These are phyloP conservation scores for Ptychobarbus kaznakovi DNA, from an alignment of 2,797 vertebrate genomes.

Conservation along the genomic window DNA sequence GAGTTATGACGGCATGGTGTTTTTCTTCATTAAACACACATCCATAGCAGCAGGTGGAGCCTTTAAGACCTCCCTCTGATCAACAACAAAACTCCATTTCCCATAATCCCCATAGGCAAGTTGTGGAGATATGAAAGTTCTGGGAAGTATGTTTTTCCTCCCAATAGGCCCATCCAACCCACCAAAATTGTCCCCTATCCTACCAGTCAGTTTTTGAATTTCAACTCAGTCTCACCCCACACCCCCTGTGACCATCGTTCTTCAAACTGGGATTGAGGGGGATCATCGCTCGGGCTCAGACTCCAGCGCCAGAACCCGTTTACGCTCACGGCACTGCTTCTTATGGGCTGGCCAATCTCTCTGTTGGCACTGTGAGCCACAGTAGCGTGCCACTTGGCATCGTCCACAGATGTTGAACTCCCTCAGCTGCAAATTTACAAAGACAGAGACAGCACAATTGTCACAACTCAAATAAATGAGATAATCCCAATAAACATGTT, in stretches of 20 bases:
- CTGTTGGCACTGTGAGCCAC: slow-evolving; percentile 98
- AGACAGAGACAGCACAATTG: neutral
- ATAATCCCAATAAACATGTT: neutral
- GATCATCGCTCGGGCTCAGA: slow-evolving; percentile 95
- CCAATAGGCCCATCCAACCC: slow-evolving; percentile 61
- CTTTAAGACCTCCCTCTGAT: slow-evolving; percentile 70
- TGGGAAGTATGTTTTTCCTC: slow-evolving; percentile 73
- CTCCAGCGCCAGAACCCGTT: slow-evolving; percentile 89
- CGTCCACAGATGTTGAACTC: slow-evolving; percentile 99
- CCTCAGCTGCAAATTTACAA: slow-evolving; percentile 78
- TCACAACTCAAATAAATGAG: neutral
- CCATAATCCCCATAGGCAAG: slow-evolving; percentile 70
- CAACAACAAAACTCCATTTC: slow-evolving; percentile 59
- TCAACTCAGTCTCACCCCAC: slow-evolving; percentile 62
- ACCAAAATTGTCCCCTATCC: slow-evolving; percentile 70
- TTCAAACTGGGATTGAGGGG: slow-evolving; percentile 44
- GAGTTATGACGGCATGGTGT: slow-evolving; percentile 64
- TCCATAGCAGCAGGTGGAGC: slow-evolving; percentile 84
- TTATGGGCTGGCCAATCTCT: slow-evolving; percentile 99
- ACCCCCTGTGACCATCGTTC: slow-evolving; percentile 58
- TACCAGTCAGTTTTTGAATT: slow-evolving; percentile 66
- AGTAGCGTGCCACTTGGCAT: slow-evolving; percentile 97
- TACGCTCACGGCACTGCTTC: slow-evolving; percentile 98
- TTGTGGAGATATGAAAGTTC: slow-evolving; percentile 76
- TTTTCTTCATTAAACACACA: slow-evolving; percentile 72